Base-by-base conservation (phyloP, 2,888 invertebrate species). In the Nudaria mundana region DNA sequence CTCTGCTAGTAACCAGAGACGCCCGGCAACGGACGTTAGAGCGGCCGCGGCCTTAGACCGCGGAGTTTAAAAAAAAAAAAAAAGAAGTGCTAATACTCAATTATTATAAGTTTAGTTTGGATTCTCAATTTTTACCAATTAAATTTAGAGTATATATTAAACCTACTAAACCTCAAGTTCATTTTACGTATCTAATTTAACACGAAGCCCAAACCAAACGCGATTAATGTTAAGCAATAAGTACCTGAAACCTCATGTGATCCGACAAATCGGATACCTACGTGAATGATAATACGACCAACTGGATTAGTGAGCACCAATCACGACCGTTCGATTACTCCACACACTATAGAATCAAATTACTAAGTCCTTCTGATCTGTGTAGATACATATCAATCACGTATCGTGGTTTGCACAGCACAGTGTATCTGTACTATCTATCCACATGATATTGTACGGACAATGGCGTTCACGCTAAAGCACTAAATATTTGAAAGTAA, bases 371-470 rank as follows among this genome's bases (percentile, higher is more conserved):
- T 56, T 61, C 65, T 67, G 65, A 60, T 56, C 61, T 48, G n/a
- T n/a, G n/a, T n/a, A 48, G 55, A 45, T 46, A 58, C 48, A 63
- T 66, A 73, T 78, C 76, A 75, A 81, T 78, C 75, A 76, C 66
- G 52, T 22, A 18, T 18, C 43, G 44, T 62, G 64, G 41, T n/a
- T 1, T n/a, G 7, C 10, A 28, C 8, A 11, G 24, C 6, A 6
- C 24, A 25, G 7, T 25, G 6, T 12, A 25, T 12, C 6, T 12
- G 15, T 8, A 15, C n/a, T 5, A n/a, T n/a, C n/a, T n/a, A n/a
- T n/a, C n/a, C n/a, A n/a, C n/a, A n/a, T n/a, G n/a, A n/a, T n/a
- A n/a, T n/a, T n/a, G n/a, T n/a, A n/a, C n/a, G n/a, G n/a, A n/a
- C n/a, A n/a, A n/a, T n/a, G n/a, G n/a, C n/a, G n/a, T n/a, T n/a